These are phyloP conservation scores for Drosophila pseudoobscura DNA, from an alignment of 1,140 invertebrate genomes.

Conservation along the genomic window DNA sequence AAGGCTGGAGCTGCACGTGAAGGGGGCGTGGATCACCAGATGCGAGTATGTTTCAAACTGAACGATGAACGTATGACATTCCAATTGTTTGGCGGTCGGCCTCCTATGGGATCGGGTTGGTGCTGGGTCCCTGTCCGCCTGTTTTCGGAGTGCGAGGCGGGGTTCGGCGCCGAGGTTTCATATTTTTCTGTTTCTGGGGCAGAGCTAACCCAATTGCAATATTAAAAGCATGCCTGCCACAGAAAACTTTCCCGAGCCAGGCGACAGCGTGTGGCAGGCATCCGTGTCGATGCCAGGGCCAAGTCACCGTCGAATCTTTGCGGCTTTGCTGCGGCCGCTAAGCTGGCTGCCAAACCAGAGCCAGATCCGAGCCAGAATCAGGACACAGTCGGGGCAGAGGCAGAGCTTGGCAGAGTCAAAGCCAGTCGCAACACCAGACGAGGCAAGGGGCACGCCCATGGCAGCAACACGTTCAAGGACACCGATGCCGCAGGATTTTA, in stretches of 20 bases:
- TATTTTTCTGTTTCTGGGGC: constrained; percentile 34
- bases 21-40: background rate
- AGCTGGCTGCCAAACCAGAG: constrained; percentile 61
- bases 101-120: constrained; percentile 34
- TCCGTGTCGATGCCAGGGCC: constrained; percentile 55
- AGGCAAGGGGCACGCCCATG: constrained; percentile 8
- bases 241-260: constrained; percentile 60
- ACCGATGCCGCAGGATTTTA: constrained; percentile 55
- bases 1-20: background rate
- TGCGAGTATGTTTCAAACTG: constrained; percentile 43
- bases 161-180: constrained; percentile 30
- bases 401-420: too few species aligned
- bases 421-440: background rate
- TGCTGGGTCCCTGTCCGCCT: background rate
- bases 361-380: constrained; percentile 15
- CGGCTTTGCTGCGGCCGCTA: constrained; percentile 62
- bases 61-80: constrained; percentile 65
- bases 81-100: constrained; percentile 58
- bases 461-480: constrained; percentile 73
- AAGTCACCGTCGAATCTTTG: constrained; percentile 46
- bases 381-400: constrained; percentile 1
- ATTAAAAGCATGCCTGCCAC: constrained; percentile 69
- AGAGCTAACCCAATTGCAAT: constrained; percentile 73
- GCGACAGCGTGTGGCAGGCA: constrained; percentile 65
- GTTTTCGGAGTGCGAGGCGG: background rate